Conservation (phyloP, 1,140 invertebrate genomes). For the Limonius californicus region DNA sequence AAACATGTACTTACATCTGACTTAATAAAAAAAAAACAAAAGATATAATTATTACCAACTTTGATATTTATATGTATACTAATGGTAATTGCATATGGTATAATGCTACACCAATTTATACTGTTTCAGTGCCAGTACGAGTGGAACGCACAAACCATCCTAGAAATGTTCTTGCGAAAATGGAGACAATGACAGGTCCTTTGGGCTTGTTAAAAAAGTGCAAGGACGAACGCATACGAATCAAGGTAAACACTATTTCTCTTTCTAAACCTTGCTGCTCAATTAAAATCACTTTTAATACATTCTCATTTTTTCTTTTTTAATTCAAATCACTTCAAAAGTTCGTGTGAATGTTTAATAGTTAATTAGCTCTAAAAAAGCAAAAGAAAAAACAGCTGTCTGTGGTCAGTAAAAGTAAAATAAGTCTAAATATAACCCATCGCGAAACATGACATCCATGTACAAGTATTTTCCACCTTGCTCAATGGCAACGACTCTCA, state of each 20-base stretch:
- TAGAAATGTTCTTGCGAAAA: conserved; percentile 61
- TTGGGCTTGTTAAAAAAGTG: conserved; percentile 59
- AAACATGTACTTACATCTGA: too few relatives aligned
- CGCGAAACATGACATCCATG: not conserved
- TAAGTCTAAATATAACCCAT: not conserved
- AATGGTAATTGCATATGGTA: too few relatives aligned
- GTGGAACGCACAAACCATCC: conserved; percentile 21
- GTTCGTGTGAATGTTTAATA: too few relatives aligned
- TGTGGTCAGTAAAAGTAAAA: not conserved
- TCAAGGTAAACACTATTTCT: conserved; percentile 58
- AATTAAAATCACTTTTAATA: not conserved
- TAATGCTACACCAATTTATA: too few relatives aligned
- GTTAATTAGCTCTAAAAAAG: not conserved
- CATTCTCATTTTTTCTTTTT: too few relatives aligned
- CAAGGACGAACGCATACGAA: conserved; percentile 54
- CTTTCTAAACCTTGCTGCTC: not conserved
- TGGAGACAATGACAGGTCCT: conserved; percentile 54
- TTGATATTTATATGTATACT: too few relatives aligned
- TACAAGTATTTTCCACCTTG: conserved; percentile 4
- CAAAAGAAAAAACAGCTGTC: not conserved
- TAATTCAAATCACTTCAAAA: too few relatives aligned
- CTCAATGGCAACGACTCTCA: conserved; percentile 37
- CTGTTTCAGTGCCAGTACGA: conserved; percentile 41
- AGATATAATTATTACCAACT: too few relatives aligned
- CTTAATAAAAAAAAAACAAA: too few relatives aligned